Evolutionary conservation across 2,888 invertebrate species (phyloP), one percentile per base, ranked within the genome.

Genomic region (Drosophila algonquin): DNA sequence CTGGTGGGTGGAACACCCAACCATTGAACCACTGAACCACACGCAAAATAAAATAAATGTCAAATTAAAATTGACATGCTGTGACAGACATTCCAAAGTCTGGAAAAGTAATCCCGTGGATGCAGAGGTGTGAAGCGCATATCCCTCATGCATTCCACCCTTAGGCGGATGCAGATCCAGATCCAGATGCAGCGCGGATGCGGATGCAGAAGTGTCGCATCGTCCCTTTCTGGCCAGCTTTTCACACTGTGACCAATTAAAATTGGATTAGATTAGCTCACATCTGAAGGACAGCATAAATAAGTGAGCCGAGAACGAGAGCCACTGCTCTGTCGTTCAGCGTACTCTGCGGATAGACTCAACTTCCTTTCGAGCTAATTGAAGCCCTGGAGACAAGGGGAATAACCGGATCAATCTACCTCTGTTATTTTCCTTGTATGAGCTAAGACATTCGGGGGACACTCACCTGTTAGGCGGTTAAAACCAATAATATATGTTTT

Each of bases 21-120:
- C 27, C 61, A 27, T 9, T 27, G 9, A 46, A 21, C 48, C 30
- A 55, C 48, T 32, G 8, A 45, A 24, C 47, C 21, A 51, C 44
- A 52, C 48, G 53, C 72, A 71, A 69, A 74, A 62, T 65, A 74
- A 86, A 88, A 88, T 86, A 80, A 83, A 88, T 88, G 81, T 83
- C 73, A 86, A 86, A 83, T 83, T 86, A 84, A 86, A 83, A 80
- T 73, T 88, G 89, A 83, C 87, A 76, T 65, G 77, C 81, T 85
- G 75, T 73, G 83, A 74, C 87, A 81, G 68, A 32, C 50, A 45
- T 14, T 35, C 52, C n/a, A 21, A 32, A 24, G 50, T 40, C 40
- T 7, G 40, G 46, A 3, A n/a, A 16, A 10, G 27, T 16, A 14
- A 14, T n/a, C 10, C n/a, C n/a, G 16, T 32, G 8, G 9, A 12